Base-by-base conservation (phyloP, 2,888 invertebrate genomes). In the Aphrophora alni region DNA sequence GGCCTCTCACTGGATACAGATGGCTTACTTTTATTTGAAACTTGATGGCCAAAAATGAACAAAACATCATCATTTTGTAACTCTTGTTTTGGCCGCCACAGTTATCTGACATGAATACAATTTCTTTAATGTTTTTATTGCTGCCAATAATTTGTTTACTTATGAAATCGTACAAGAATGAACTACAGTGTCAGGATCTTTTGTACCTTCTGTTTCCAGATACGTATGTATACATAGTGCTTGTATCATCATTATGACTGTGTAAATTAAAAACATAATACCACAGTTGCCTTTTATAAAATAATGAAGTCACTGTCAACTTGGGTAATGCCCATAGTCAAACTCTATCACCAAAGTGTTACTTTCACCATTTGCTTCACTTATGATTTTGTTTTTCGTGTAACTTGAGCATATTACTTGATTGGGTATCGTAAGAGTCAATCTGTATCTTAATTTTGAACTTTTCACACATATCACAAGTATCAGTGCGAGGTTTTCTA, bases 271-370 rank as follows among this genome's bases (percentile, higher is more conserved):
- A 84, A n/a, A 82, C 74, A 76, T 84, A 82, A 69, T 81, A 77
- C 81, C 82, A 83, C 68, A 84, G 75, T 25, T 81, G 82, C 24
- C 83, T 51, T 75, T 82, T 84, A 79, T 85, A 84, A 77, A 83
- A 84, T 76, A 72, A 26, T 21, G 38, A 24, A 0, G n/a, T 70
- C 17, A 79, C 71, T n/a, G 38, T 79, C 25, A 84, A 73, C 25
- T 83, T 83, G 28, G 83, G 84, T 24, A 84, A 77, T 84, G 84
- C 27, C 75, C 84, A 78, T 84, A 84, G 79, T 84, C 84, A 80
- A 84, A 84, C 76, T 84, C 84, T 70, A 83, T 33, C 59, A 81
- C 77, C 78, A 83, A 72, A 71, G 51, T 75, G 59, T 73, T 38
- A 38, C 68, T 73, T n/a, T 28, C 33, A 70, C 38, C 27, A 79